Evolutionary conservation across 1,140 invertebrate genomes (phyloP).

Genomic region (Zaprionus davidi): DNA sequence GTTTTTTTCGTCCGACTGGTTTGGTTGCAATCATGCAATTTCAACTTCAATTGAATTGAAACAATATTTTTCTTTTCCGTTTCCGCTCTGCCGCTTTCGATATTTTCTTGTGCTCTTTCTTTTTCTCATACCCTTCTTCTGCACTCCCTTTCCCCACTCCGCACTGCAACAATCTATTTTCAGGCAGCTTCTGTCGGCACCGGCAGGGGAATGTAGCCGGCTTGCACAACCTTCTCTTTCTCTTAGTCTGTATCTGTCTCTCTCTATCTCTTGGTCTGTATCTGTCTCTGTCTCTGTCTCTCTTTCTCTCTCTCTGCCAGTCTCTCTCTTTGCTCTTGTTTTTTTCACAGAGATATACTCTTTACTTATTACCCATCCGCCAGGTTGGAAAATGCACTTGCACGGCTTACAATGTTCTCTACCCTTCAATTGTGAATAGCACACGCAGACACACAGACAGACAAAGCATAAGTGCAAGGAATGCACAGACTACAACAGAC

Average conservation of each 20-base stretch:
- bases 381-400: conserved; percentile 17
- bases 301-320: neutral
- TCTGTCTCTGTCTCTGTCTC: neutral
- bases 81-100: conserved; percentile 71
- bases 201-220: conserved; percentile 9
- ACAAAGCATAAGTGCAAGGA: conserved; percentile 30
- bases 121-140: neutral
- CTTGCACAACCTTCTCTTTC: neutral
- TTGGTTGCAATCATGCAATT: conserved; percentile 70
- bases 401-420: conserved; percentile 31
- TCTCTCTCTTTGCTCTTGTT: neutral
- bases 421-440: conserved; percentile 51
- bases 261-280: no score
- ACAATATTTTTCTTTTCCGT: conserved; percentile 78
- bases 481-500: conserved; percentile 53
- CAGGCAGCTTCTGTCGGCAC: conserved; percentile 48
- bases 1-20: conserved; percentile 37
- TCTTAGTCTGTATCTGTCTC: no score
- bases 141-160: neutral
- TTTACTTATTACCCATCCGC: conserved; percentile 29
- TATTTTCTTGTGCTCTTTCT: conserved; percentile 40
- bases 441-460: conserved; percentile 22
- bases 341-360: conserved; percentile 6
- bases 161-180: conserved; percentile 55
- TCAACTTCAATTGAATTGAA: conserved; percentile 75